Conservation (phyloP, 2,113 vertebrate species). For the Cyprinodon brontotheroides region DNA sequence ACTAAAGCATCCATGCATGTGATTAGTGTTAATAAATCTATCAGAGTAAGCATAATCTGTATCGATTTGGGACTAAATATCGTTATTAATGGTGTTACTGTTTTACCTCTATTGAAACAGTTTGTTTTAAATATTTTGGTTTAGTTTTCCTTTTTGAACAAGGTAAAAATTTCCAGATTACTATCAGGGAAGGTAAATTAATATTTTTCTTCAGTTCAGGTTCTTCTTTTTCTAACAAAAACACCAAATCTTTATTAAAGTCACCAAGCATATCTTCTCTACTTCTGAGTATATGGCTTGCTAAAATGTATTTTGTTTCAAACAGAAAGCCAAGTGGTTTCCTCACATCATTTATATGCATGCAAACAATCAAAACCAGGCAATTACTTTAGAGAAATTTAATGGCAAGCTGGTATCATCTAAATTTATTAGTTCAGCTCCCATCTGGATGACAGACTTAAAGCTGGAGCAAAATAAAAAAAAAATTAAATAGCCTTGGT, state of each 20-base stretch:
- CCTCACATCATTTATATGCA: constrained; percentile 17
- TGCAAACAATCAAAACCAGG: constrained; percentile 31
- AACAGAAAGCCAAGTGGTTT: constrained; percentile 10
- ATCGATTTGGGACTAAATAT: background rate
- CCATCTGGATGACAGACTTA: constrained; percentile 70
- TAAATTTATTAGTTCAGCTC: constrained; percentile 57
- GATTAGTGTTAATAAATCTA: background rate
- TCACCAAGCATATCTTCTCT: background rate
- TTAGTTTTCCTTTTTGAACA: background rate
- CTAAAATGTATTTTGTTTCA: background rate
- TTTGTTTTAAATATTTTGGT: background rate
- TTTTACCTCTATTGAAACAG: background rate
- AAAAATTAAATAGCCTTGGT: constrained; percentile 1
- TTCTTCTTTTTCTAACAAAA: background rate
- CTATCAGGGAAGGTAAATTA: background rate
- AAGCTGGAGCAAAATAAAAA: constrained; percentile 34
- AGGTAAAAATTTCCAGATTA: background rate
- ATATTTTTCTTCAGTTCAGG: background rate
- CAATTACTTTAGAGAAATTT: constrained; percentile 28
- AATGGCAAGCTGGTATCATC: constrained; percentile 41
- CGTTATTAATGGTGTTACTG: background rate
- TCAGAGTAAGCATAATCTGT: background rate
- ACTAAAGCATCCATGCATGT: background rate
- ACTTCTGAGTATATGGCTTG: background rate
- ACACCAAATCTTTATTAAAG: background rate